phyloP scores from a whole-genome alignment of 2,888 invertebrate genomes.

The Drosophila kanekoi region DNA sequence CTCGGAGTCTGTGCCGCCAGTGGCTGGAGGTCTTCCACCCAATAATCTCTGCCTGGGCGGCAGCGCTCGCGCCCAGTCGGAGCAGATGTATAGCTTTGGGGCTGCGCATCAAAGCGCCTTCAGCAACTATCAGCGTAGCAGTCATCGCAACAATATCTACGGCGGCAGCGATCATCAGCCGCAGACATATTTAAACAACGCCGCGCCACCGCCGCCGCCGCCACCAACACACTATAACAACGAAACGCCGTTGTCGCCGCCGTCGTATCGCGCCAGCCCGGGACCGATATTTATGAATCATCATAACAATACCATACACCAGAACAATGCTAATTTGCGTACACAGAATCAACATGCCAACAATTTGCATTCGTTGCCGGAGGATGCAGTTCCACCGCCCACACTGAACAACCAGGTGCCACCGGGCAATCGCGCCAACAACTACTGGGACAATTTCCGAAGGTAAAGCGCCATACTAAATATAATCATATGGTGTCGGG shows the following conservation, averaged over 20 bases:
- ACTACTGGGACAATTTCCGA: conserved; percentile 97
- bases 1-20: conserved; percentile 84
- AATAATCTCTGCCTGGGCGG: conserved; percentile 73
- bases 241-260: conserved; percentile 79
- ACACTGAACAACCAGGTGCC: conserved; percentile 95
- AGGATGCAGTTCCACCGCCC: conserved; percentile 66
- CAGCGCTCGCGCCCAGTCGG: conserved; percentile 83
- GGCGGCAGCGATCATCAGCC: conserved; percentile 71
- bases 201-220: conserved; percentile 66
- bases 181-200: conserved; percentile 79
- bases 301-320: conserved; percentile 85
- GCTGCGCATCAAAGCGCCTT: conserved; percentile 66
- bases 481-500: conserved; percentile 42
- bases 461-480: conserved; percentile 87
- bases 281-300: conserved; percentile 85
- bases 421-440: conserved; percentile 95
- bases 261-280: conserved; percentile 73
- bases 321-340: conserved; percentile 84
- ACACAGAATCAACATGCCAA: conserved; percentile 81
- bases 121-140: conserved; percentile 73
- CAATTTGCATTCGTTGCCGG: conserved; percentile 75
- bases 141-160: conserved; percentile 71
- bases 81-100: conserved; percentile 78
- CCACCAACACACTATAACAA: conserved; percentile 78
- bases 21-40: conserved; percentile 60